These are phyloP conservation scores for Parapristionchus giblindavisi DNA, from an alignment of 2,888 invertebrate genomes.

Conservation along the genomic window DNA sequence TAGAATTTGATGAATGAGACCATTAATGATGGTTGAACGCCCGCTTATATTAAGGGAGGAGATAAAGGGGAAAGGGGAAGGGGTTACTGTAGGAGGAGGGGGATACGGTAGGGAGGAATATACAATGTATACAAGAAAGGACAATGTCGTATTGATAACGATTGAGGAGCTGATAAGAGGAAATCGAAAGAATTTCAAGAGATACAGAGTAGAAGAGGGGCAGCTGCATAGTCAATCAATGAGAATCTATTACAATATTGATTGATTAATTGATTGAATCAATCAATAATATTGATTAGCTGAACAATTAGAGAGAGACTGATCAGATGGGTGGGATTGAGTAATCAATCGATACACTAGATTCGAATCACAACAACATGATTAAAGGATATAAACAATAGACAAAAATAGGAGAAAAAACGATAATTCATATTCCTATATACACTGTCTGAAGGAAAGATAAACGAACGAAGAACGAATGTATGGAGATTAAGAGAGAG, in stretches of 20 bases:
- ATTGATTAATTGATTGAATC: too few relatives aligned
- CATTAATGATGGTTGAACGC: too few relatives aligned
- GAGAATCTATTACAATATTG: too few relatives aligned
- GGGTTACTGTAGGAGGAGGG: not conserved
- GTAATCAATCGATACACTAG: not conserved
- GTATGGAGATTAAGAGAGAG: conserved; percentile 11
- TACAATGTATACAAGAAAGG: too few relatives aligned
- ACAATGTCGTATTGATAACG: too few relatives aligned
- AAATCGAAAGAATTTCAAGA: too few relatives aligned
- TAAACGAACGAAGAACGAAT: not conserved
- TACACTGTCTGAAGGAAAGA: conserved; percentile 18
- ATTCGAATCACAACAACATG: not conserved
- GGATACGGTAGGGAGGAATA: not conserved
- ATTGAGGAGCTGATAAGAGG: too few relatives aligned
- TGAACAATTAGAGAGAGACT: too few relatives aligned
- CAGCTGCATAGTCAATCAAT: too few relatives aligned
- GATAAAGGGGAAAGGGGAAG: not conserved
- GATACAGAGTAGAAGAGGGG: too few relatives aligned
- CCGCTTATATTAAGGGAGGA: not conserved
- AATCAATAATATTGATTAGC: too few relatives aligned
- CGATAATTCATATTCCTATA: conserved; percentile 28
- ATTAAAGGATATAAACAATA: not conserved
- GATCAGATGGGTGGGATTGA: not conserved
- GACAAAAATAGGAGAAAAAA: not conserved
- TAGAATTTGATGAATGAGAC: too few relatives aligned